Conservation (phyloP, 2,113 vertebrate species). For the Peucedramus taeniatus region DNA sequence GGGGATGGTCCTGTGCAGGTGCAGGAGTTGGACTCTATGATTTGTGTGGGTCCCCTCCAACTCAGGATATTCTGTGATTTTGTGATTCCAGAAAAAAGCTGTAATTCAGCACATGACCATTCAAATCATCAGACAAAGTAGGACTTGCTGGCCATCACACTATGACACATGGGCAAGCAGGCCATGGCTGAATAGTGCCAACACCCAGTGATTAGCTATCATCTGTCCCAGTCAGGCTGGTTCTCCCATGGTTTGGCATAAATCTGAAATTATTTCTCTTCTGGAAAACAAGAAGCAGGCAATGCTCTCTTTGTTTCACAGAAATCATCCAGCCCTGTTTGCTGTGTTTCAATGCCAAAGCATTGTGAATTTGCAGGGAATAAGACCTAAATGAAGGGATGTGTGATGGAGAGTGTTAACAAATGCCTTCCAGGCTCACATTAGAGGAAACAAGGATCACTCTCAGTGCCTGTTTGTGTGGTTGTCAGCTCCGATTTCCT, state of each 20-base stretch:
- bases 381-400: not conserved
- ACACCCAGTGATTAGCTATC: not conserved
- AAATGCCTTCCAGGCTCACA: not conserved
- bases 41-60: not conserved
- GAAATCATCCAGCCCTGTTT: not conserved
- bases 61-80: not conserved
- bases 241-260: not conserved
- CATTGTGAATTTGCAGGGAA: not conserved
- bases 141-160: not conserved
- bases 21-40: not conserved
- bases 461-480: not conserved
- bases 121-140: not conserved
- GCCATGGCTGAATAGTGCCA: not conserved
- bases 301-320: not conserved
- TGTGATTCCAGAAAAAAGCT: not conserved
- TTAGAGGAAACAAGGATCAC: not conserved
- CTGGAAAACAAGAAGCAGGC: not conserved
- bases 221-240: not conserved
- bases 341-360: not conserved
- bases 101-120: not conserved
- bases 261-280: not conserved
- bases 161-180: not conserved
- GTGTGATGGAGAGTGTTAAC: not conserved
- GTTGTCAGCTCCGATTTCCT: not conserved
- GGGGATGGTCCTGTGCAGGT: not conserved